phyloP scores from a whole-genome alignment of 2,797 vertebrate species.

The Crenichthys baileyi region DNA sequence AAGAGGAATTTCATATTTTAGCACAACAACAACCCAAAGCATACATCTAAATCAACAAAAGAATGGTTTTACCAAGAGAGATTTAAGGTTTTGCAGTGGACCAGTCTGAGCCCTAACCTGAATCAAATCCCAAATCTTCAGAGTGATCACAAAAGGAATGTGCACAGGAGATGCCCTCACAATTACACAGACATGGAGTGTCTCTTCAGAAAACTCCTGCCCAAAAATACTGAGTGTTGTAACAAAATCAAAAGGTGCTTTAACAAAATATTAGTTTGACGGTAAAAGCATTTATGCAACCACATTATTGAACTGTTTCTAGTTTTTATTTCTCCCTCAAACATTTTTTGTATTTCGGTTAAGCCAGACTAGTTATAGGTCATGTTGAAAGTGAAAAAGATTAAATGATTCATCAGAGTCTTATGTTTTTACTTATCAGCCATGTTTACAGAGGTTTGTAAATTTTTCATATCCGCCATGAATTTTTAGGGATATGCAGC shows the following conservation, averaged over 20 bases:
- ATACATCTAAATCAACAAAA: not conserved
- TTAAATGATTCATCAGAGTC: not conserved
- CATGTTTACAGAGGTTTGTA: not conserved
- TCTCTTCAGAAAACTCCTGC: not conserved
- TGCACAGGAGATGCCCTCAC: not conserved
- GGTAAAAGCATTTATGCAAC: not conserved
- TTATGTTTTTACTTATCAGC: not conserved
- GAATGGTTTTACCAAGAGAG: not conserved
- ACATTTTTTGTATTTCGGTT: not conserved
- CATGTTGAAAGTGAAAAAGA: not conserved
- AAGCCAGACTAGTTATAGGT: not conserved
- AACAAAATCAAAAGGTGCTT: not conserved
- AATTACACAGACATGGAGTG: not conserved
- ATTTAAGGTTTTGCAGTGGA: not conserved
- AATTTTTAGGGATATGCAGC: conserved; percentile 23
- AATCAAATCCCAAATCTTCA: not conserved
- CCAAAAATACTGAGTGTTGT: not conserved
- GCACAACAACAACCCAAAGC: not conserved
- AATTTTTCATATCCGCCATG: conserved; percentile 2
- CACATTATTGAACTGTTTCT: not conserved
- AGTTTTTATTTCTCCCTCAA: not conserved
- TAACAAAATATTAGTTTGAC: not conserved
- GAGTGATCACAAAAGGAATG: not conserved
- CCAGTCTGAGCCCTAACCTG: not conserved
- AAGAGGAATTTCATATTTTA: not conserved